phyloP scores from a whole-genome alignment of 2,113 vertebrate species.

The Picathartes gymnocephalus region DNA sequence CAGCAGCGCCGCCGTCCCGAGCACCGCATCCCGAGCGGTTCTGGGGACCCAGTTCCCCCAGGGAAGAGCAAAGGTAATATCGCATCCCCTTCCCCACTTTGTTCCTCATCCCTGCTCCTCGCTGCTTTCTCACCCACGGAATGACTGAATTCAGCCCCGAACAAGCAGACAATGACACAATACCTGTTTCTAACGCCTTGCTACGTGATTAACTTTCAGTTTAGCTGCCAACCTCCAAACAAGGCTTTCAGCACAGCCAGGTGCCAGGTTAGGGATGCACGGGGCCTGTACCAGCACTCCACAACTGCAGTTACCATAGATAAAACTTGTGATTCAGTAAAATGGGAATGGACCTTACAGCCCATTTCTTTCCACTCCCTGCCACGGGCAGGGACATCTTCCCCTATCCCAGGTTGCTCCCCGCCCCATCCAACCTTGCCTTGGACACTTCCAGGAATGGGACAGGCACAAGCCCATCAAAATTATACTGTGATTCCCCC shows the following conservation, averaged over 20 bases:
- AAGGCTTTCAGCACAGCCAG: neutral
- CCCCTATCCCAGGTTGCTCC: neutral
- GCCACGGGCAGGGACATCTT: neutral
- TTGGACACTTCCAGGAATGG: neutral
- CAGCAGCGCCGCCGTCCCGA: neutral
- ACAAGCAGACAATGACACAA: accelerated
- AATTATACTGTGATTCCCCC: neutral
- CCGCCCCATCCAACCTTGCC: accelerated
- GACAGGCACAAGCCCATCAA: neutral
- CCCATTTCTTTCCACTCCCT: neutral
- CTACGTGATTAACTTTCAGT: accelerated
- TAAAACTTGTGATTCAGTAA: neutral
- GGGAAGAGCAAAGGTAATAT: accelerated
- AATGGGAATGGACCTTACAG: neutral
- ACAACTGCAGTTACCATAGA: accelerated
- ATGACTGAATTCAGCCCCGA: neutral
- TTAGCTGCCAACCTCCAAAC: accelerated
- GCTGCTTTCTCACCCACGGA: accelerated
- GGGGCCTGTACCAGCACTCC: neutral
- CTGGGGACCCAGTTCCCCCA: accelerated
- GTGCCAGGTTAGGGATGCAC: accelerated
- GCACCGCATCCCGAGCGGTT: neutral
- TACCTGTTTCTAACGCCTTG: accelerated
- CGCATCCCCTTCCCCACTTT: accelerated
- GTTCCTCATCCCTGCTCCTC: neutral